Percentiles rank a stretch among this genome's conserved stretches.
These are phyloP conservation scores for Hemicentrotus pulcherrimus DNA, from an alignment of 35 echinoderm and acorn worm species.

Conservation along the genomic window DNA sequence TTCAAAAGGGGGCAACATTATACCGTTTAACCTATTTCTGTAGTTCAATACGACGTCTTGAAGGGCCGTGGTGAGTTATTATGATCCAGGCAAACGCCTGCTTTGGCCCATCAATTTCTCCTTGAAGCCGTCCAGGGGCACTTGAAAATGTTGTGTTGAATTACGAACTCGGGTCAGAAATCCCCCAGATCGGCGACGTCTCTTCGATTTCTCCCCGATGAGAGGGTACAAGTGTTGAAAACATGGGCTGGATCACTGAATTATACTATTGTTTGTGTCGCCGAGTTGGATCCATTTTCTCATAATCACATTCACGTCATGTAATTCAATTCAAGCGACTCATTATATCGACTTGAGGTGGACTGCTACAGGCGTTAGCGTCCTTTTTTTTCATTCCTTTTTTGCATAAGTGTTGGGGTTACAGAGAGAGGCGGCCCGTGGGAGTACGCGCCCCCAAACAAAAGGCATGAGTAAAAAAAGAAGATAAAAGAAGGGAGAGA, in stretches of 20 bases:
- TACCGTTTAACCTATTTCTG: constrained; percentile 12
- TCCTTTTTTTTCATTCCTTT: too few relatives aligned
- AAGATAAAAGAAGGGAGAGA: neutral
- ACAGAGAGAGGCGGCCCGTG: neutral
- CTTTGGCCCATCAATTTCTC: neutral
- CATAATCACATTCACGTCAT: neutral
- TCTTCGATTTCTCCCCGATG: neutral
- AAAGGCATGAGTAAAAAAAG: neutral
- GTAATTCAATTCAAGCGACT: neutral
- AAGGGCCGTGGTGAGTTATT: neutral
- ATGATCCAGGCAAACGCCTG: neutral
- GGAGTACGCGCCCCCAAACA: neutral
- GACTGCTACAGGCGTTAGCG: neutral
- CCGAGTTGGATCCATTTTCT: neutral
- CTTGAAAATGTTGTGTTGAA: neutral
- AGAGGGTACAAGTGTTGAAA: neutral
- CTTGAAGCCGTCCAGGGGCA: neutral
- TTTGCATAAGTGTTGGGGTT: too few relatives aligned
- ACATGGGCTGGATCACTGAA: neutral
- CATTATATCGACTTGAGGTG: neutral
- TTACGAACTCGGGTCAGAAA: neutral
- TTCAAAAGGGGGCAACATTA: neutral
- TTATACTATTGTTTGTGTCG: neutral
- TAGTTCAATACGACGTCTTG: neutral
- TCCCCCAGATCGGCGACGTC: neutral